A percentile compares a stretch with the other conserved stretches of the same genome.
These are phyloP conservation scores for Halocynthia aurantium DNA, from an alignment of 23 tunicate species.

Conservation along the genomic window DNA sequence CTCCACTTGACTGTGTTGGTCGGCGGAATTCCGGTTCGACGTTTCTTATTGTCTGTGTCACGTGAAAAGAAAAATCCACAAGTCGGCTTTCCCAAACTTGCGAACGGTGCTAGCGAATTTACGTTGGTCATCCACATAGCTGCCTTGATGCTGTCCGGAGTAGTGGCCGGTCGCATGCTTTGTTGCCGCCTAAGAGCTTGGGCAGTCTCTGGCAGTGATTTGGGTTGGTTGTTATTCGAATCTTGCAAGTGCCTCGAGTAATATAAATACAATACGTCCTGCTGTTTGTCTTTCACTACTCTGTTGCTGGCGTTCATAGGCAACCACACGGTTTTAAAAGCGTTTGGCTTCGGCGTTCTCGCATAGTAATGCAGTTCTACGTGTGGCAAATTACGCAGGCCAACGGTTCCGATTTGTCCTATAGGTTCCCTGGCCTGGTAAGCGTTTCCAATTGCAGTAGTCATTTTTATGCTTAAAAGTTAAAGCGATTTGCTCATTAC, in stretches of 20 bases:
- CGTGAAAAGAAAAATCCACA: conserved; percentile 76
- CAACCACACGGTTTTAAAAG: conserved; percentile 72
- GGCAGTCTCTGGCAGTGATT: background rate
- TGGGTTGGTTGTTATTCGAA: background rate
- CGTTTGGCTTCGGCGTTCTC: conserved; percentile 55
- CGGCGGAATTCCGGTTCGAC: conserved; percentile 74
- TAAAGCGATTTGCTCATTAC: too few species aligned
- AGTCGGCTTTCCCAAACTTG: conserved; percentile 75
- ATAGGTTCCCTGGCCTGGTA: conserved; percentile 1
- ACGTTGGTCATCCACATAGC: conserved; percentile 89
- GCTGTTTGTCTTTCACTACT: conserved; percentile 42
- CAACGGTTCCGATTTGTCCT: conserved; percentile 27
- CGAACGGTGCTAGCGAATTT: conserved; percentile 79
- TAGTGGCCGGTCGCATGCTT: conserved; percentile 22
- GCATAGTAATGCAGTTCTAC: conserved; percentile 54
- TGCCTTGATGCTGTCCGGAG: conserved; percentile 63
- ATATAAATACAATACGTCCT: conserved; percentile 65
- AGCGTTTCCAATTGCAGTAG: background rate
- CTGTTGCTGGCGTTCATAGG: conserved; percentile 88
- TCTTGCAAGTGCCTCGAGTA: conserved; percentile 64
- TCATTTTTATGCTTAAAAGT: too few species aligned
- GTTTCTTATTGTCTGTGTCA: conserved; percentile 68
- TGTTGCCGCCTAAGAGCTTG: background rate
- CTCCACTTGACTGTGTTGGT: conserved; percentile 74
- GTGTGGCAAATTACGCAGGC: conserved; percentile 54